Base-by-base conservation (phyloP, 1,140 invertebrate species). In the Reticulitermes speratus region DNA sequence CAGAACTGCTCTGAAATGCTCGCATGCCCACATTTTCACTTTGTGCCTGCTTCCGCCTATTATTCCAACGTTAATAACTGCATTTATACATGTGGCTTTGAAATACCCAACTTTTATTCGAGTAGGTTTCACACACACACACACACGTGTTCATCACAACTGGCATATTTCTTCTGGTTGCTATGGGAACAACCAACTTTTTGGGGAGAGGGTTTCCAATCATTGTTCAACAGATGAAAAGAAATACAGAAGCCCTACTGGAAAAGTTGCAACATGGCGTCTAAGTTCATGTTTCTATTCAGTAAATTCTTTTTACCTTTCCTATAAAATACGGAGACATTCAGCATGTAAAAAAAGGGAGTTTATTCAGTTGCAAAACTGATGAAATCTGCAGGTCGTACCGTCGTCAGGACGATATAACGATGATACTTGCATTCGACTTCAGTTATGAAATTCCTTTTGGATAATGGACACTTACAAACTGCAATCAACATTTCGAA, bases 71-170 rank as follows among this genome's bases (percentile, higher is more conserved):
- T 75, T 75, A 75, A 30, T 75, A 75, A 30, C 65, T 75, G 65
- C 65, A 75, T 75, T 75, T 75, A 30, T 30, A 75, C 65, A n/a
- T 0, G 25, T 30, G 25, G 65, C 65, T 75, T 75, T 75, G 65
- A 75, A 75, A 75, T 75, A 75, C n/a, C 9, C 65, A 9, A 75
- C n/a, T 75, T 75, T 30, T 30, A 75, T 75, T 75, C 25, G 65
- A 75, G 65, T n/a, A 25, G 65, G 65, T 75, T 30, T 75, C 25
- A 23, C 65, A 75, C 65, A 75, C 55, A 59, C 55, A 59, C 65
- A 75, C 65, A 75, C 65, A 30, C 65, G n/a, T 30, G 65, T 75
- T 75, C 65, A 75, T 75, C 65, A 75, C 65, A 75, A 75, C 25
- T 25, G 6, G 65, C 65, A 75, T 75, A 75, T 75, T 30, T 75